Base-by-base conservation (phyloP, 2,113 vertebrate species). In the Entosphenus tridentatus region DNA sequence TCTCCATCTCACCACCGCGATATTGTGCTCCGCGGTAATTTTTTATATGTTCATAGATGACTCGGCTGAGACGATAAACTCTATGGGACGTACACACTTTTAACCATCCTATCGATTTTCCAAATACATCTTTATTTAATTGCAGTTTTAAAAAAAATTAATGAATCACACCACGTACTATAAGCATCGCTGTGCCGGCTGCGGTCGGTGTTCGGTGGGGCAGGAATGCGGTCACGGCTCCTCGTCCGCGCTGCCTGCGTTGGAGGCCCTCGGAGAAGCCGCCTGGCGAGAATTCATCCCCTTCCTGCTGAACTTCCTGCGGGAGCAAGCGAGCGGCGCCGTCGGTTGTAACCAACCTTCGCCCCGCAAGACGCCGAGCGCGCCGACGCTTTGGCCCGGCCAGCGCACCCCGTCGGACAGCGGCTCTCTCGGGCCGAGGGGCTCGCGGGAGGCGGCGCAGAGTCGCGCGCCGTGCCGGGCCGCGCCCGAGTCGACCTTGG, bases 241-340 rank as follows among this genome's bases (percentile, higher is more conserved):
- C 76, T n/a, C 73, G 76, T 9, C 78, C 86, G 55, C 68, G n/a
- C 70, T 76, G 79, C 1, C 82, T 84, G 73, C 86, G 6, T 39
- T 39, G 39, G 39, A 39, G 39, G 39, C 39, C 39, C 39, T 39
- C 39, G 39, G 39, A 39, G 39, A 39, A 39, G 39, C 39, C 39
- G 39, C 39, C 39, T 39, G 81, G 73, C 86, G 87, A 69, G 88
- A 93, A 72, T 96, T 97, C 77, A 87, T 95, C 72, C 84, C 88
- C 71, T 97, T 89, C 75, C 78, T 97, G 69, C 77, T 97, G 16
- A 95, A 96, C 76, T 97, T 93, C 78, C 80, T 97, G 74, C 81
- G 88, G 72, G 90, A 96, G 70, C 90, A 97, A 76, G 91, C 88
- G 75, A 84, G 85, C 73, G 84, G 83, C 68, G 82, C 88, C 57